phyloP scores from a whole-genome alignment of 1,140 invertebrate species.

The Manduca sexta region DNA sequence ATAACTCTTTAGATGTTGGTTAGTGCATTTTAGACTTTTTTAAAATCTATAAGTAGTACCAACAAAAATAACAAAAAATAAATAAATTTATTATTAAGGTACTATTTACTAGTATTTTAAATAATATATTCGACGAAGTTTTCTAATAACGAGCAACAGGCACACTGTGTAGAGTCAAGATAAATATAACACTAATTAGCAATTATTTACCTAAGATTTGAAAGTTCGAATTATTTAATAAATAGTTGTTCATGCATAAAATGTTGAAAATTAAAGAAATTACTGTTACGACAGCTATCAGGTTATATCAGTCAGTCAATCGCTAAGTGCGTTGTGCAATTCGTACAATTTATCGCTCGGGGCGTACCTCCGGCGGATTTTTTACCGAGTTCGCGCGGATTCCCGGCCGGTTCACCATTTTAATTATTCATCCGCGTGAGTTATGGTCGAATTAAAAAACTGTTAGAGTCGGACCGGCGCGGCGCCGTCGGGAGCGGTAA shows the following conservation, averaged over 20 bases:
- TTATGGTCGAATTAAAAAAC: slow-evolving; percentile 76
- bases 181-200: not conserved
- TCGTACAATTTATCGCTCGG: slow-evolving; percentile 54
- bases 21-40: too few relatives aligned
- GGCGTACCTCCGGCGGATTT: slow-evolving; percentile 41
- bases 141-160: too few relatives aligned
- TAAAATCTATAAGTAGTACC: too few relatives aligned
- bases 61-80: too few relatives aligned
- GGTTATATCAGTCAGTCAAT: slow-evolving; percentile 17
- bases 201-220: not conserved
- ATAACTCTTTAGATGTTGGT: too few relatives aligned
- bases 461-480: slow-evolving; percentile 67
- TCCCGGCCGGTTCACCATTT: slow-evolving; percentile 58
- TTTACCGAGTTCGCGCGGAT: slow-evolving; percentile 58
- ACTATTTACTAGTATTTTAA: too few relatives aligned
- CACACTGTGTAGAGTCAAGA: too few relatives aligned
- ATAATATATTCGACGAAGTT: too few relatives aligned
- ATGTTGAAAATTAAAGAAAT: not conserved
- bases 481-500: slow-evolving; percentile 59
- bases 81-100: too few relatives aligned
- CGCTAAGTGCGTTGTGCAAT: slow-evolving; percentile 62
- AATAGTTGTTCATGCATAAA: not conserved
- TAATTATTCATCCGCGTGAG: slow-evolving; percentile 74
- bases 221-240: not conserved
- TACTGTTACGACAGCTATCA: not conserved